Conservation (phyloP, 1,140 invertebrate species). For the Chrysopa pallens region DNA sequence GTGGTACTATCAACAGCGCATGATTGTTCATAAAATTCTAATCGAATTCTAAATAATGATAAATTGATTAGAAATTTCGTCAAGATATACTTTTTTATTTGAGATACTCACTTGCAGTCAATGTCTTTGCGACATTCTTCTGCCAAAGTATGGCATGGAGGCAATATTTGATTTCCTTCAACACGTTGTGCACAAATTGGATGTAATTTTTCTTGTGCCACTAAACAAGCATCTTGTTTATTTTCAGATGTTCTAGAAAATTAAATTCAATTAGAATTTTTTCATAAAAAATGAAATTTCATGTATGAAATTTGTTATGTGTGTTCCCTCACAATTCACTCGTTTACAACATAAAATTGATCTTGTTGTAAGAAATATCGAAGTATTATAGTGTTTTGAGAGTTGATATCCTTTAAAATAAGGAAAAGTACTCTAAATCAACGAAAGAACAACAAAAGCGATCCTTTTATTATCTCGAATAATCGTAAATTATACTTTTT, state of each 20-base stretch:
- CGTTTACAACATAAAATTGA: no score
- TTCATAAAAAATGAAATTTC: no score
- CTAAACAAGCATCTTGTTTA: conserved; percentile 65
- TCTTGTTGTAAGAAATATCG: no score
- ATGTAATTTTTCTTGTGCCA: conserved; percentile 73
- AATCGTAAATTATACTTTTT: no score
- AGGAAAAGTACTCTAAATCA: no score
- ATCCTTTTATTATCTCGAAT: no score
- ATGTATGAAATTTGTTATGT: no score
- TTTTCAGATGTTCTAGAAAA: conserved; percentile 54
- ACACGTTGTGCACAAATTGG: conserved; percentile 67
- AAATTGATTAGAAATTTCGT: background rate
- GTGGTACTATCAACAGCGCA: conserved; percentile 78
- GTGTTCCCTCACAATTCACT: no score
- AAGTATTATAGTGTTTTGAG: no score
- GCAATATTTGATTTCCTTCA: conserved; percentile 43
- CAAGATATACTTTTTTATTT: background rate
- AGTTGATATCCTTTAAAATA: no score
- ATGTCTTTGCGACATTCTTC: conserved; percentile 56
- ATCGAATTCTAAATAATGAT: conserved; percentile 35
- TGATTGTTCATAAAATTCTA: conserved; percentile 76
- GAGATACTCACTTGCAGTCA: conserved; percentile 41
- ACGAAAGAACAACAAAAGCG: no score
- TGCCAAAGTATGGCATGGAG: conserved; percentile 63
- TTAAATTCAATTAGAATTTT: no score